Evolutionary conservation across 1,140 invertebrate genomes (phyloP), one percentile per base, ranked within the genome.

Genomic region (Tenebrio molitor): DNA sequence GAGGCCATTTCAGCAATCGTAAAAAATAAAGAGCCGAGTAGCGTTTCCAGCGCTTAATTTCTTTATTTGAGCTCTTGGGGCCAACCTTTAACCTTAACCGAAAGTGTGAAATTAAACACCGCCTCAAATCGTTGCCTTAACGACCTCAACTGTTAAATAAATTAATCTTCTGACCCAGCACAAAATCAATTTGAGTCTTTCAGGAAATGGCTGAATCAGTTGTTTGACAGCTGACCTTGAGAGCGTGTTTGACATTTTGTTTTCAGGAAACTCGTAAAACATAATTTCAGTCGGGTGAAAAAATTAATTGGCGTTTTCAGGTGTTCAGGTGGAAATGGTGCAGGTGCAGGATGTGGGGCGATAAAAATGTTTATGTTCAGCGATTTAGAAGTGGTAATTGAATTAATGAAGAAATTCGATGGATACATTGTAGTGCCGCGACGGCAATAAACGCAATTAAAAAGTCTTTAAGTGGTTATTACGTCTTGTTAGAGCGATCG

Each of bases 361-460:
- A n/a, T n/a, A n/a, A n/a, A n/a, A n/a, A n/a, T n/a, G n/a, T n/a
- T n/a, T n/a, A n/a, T n/a, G n/a, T n/a, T n/a, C n/a, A n/a, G n/a
- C n/a, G n/a, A n/a, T n/a, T n/a, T n/a, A n/a, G n/a, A n/a, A n/a
- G 12, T 41, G 4, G 36, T 50, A 50, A 50, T 50, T 50, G 15
- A 50, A 50, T 41, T 58, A 58, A 58, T 58, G 50, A 58, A 58
- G 50, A 58, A 58, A 58, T 58, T 58, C 50, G 50, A 25, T 25
- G 50, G 19, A 29, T n/a, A n/a, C n/a, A 58, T 17, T 29, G 25
- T 29, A 8, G 25, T 4, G 23, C 29, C 23, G 23, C 23, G 21
- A 58, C 23, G 3, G 21, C 50, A 58, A 29, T 58, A n/a, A 21
- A 50, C n/a, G 44, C 44, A 50, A 50, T 50, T 50, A 50, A 58